These are phyloP conservation scores for Heteromurus nitidus DNA, from an alignment of 2,888 invertebrate species.

Conservation along the genomic window DNA sequence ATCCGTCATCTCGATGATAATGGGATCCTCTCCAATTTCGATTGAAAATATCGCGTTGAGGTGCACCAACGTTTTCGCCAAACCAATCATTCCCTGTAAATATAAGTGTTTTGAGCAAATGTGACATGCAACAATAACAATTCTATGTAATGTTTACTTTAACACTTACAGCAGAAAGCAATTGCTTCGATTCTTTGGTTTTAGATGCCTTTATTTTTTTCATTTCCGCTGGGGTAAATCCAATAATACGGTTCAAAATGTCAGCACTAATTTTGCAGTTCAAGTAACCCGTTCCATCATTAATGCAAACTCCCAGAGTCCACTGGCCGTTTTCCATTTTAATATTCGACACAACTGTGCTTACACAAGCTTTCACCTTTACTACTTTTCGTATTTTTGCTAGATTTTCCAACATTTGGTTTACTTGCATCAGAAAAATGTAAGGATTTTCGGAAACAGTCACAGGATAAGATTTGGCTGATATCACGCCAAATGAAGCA, in stretches of 20 bases:
- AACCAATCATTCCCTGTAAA: conserved; percentile 58
- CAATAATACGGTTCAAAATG: conserved; percentile 65
- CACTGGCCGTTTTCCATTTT: conserved; percentile 74
- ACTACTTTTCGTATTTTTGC: conserved; percentile 44
- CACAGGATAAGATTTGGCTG: conserved; percentile 21
- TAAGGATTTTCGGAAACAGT: conserved; percentile 45
- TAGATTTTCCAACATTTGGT: conserved; percentile 11
- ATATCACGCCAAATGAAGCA: background rate
- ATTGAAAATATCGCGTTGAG: conserved; percentile 68
- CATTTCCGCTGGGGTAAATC: conserved; percentile 67
- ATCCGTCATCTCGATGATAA: conserved; percentile 47
- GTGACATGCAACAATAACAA: conserved; percentile 7
- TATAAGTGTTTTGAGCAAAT: background rate
- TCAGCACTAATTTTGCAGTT: conserved; percentile 59
- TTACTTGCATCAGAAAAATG: conserved; percentile 55
- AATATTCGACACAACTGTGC: conserved; percentile 75
- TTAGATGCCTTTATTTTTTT: conserved; percentile 63
- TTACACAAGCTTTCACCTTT: conserved; percentile 76
- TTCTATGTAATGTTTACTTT: background rate
- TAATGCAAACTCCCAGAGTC: conserved; percentile 76
- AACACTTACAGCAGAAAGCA: conserved; percentile 52
- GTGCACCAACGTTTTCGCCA: conserved; percentile 62
- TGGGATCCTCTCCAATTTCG: conserved; percentile 40
- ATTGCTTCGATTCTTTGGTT: conserved; percentile 46
- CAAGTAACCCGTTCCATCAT: conserved; percentile 76